Percentiles rank a stretch among this genome's conserved stretches.
Conservation (phyloP, 2,797 vertebrate species). For the Cynopterus sphinx region DNA sequence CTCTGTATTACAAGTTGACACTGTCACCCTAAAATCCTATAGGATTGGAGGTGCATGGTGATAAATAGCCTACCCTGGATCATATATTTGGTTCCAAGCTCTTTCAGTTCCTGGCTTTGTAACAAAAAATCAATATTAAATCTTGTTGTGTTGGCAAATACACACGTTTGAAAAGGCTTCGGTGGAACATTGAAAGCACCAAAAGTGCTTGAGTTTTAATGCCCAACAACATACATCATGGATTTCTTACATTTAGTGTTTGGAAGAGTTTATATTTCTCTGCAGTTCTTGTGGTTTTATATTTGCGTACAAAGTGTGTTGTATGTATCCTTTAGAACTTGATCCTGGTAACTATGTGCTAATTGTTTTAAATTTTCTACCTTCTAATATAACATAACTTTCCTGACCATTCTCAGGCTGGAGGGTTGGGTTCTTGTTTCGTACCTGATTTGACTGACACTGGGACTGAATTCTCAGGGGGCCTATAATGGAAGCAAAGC, state of each 20-base stretch:
- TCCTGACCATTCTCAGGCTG: not conserved
- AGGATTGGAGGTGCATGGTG: not conserved
- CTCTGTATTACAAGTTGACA: not conserved
- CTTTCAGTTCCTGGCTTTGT: conserved; percentile 35
- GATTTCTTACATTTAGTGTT: not conserved
- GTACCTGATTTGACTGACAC: conserved; percentile 60
- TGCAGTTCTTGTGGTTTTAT: conserved; percentile 28
- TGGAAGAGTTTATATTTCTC: not conserved
- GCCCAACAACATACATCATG: conserved; percentile 10
- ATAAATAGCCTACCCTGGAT: conserved; percentile 8
- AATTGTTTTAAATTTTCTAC: conserved; percentile 3
- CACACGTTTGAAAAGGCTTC: conserved; percentile 52
- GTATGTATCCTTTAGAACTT: not conserved
- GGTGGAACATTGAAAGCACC: conserved; percentile 7
- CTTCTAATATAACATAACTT: not conserved
- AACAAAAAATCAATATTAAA: conserved; percentile 73
- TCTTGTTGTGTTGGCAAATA: conserved; percentile 72
- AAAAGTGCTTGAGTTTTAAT: conserved; percentile 9
- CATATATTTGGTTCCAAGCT: conserved; percentile 51
- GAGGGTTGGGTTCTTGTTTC: conserved; percentile 57
- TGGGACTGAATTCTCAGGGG: conserved; percentile 57
- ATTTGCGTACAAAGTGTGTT: not conserved
- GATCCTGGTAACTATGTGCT: not conserved
- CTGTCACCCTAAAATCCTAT: conserved; percentile 14
- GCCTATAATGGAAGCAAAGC: conserved; percentile 48